These are phyloP conservation scores for Calypte anna DNA, from an alignment of 2,113 vertebrate genomes.

Conservation along the genomic window DNA sequence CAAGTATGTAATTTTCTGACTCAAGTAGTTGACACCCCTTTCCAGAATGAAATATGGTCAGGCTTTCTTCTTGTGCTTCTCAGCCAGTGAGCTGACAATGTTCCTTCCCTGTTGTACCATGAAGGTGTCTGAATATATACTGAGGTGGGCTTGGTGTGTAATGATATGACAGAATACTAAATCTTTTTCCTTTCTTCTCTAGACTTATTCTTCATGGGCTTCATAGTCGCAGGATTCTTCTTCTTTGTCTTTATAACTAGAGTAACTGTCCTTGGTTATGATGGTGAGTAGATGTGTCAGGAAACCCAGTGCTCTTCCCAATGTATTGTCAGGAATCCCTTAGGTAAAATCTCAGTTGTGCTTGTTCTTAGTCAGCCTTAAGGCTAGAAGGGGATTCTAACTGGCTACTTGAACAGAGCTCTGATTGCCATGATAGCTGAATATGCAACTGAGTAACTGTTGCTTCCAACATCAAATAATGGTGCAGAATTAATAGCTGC, in stretches of 20 bases:
- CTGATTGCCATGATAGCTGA: not conserved
- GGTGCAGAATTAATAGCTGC: not conserved
- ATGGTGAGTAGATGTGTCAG: conserved; percentile 77
- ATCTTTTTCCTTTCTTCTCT: not conserved
- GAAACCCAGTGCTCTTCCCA: not conserved
- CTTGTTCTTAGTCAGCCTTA: not conserved
- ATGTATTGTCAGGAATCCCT: not conserved
- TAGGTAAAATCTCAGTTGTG: not conserved
- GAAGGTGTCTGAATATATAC: not conserved
- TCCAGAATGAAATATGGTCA: not conserved
- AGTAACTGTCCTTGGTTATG: conserved; percentile 79
- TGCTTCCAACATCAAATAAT: not conserved
- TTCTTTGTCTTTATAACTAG: conserved; percentile 87
- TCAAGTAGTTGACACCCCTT: not conserved
- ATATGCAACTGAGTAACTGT: not conserved
- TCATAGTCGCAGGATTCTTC: conserved; percentile 83
- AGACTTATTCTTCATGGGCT: conserved; percentile 94
- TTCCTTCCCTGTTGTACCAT: not conserved
- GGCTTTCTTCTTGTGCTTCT: not conserved
- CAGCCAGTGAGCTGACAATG: not conserved
- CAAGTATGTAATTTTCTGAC: not conserved
- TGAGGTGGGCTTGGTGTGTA: not conserved
- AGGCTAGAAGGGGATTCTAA: not conserved
- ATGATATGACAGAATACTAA: not conserved
- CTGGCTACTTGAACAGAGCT: not conserved